Conservation (phyloP, 30 jellyfish, hydroid and myxozoan genomes). For the Aurelia aurita region DNA sequence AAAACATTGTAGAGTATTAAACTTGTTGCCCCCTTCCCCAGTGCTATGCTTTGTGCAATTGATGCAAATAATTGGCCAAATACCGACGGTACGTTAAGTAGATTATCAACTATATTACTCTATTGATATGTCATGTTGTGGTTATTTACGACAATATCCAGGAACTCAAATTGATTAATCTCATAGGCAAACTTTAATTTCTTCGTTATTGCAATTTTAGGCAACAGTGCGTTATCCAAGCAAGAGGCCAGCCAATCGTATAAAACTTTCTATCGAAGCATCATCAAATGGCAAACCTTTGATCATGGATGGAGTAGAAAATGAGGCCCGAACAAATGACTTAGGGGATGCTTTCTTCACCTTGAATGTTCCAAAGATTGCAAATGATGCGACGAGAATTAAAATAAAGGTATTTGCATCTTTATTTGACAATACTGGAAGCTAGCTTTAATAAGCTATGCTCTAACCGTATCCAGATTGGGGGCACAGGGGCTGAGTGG, state of each 20-base stretch:
- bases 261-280: neutral
- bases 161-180: too few relatives aligned
- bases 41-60: too few relatives aligned
- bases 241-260: constrained; percentile 6
- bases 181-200: neutral
- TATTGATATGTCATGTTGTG: too few relatives aligned
- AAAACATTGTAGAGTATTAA: too few relatives aligned
- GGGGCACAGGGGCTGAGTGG: too few relatives aligned
- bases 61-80: too few relatives aligned
- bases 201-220: neutral
- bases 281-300: constrained; percentile 4
- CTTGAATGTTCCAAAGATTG: constrained; percentile 21
- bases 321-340: constrained; percentile 20
- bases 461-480: too few relatives aligned
- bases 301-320: neutral
- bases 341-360: constrained; percentile 52
- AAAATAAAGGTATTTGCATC: neutral
- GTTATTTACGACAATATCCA: too few relatives aligned
- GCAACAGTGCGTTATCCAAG: constrained; percentile 49
- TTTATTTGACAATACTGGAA: neutral
- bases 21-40: too few relatives aligned
- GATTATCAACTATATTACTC: too few relatives aligned
- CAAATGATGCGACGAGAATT: neutral
- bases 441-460: too few relatives aligned
- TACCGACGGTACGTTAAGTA: too few relatives aligned